These are phyloP conservation scores for Sarcophaga variegata DNA, from an alignment of 2,888 invertebrate genomes.

Conservation along the genomic window DNA sequence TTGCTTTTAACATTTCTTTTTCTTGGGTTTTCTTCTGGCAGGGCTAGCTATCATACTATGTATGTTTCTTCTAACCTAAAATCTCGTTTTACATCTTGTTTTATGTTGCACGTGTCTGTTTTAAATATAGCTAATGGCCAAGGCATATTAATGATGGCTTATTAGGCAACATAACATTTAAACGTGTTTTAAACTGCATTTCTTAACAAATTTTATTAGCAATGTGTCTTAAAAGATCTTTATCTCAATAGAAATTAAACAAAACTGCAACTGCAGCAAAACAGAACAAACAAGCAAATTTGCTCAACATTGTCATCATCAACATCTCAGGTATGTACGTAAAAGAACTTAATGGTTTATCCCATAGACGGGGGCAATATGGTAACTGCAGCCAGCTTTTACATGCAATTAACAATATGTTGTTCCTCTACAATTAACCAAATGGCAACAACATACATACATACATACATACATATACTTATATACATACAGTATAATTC, in stretches of 20 bases:
- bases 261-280: not conserved
- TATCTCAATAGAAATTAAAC: constrained; percentile 11
- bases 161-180: constrained; percentile 63
- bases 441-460: too few species aligned
- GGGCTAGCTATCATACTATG: too few species aligned
- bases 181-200: constrained; percentile 46
- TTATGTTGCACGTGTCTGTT: not conserved
- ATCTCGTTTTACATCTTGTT: not conserved
- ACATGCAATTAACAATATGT: constrained; percentile 57
- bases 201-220: constrained; percentile 27
- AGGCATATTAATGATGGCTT: constrained; percentile 60
- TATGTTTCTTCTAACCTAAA: not conserved
- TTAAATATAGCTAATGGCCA: constrained; percentile 17
- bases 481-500: too few species aligned
- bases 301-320: constrained; percentile 3
- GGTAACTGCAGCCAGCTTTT: constrained; percentile 43
- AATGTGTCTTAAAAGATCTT: constrained; percentile 49
- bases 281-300: not conserved
- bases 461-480: too few species aligned
- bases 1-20: too few species aligned
- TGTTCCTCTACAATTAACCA: not conserved
- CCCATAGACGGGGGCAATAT: not conserved
- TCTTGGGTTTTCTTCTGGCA: too few species aligned
- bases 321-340: not conserved
- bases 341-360: constrained; percentile 14